A percentile compares a stretch with the other conserved stretches of the same genome.
These are phyloP conservation scores for Drosophila buzzatii DNA, from an alignment of 2,888 invertebrate species.

Conservation along the genomic window DNA sequence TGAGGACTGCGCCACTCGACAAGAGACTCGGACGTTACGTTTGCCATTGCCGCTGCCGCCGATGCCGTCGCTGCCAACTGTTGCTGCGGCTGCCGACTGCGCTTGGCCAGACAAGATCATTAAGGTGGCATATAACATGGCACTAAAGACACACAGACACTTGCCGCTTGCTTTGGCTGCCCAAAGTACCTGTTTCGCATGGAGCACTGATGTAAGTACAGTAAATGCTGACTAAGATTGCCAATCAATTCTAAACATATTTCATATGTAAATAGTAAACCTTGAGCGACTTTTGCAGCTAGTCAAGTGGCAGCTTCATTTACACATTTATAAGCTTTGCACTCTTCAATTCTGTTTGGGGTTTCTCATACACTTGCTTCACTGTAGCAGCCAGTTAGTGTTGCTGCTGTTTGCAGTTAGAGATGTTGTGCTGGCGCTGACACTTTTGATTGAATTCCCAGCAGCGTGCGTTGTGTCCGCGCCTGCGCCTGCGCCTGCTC, in stretches of 20 bases:
- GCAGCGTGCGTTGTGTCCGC: conserved; percentile 64
- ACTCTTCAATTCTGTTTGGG: no score
- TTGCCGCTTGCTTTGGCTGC: conserved; percentile 61
- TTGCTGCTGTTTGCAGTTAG: conserved; percentile 56
- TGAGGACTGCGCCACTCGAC: conserved; percentile 56
- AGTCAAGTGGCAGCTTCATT: not conserved
- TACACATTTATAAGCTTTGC: not conserved
- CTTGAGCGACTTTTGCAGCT: not conserved
- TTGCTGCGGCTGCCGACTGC: conserved; percentile 42
- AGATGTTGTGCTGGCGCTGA: conserved; percentile 75
- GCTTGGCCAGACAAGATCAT: conserved; percentile 82
- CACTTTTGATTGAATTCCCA: conserved; percentile 84
- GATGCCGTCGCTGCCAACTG: conserved; percentile 17
- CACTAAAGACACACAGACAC: conserved; percentile 79
- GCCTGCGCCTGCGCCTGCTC: conserved; percentile 37
- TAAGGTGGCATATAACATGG: conserved; percentile 83
- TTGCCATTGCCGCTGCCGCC: conserved; percentile 27
- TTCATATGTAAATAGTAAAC: not conserved
- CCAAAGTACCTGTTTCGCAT: conserved; percentile 78
- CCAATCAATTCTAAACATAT: not conserved
- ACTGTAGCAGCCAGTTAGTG: conserved; percentile 63
- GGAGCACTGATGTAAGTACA: conserved; percentile 48
- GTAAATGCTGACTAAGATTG: conserved; percentile 22
- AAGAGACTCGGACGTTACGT: conserved; percentile 44
- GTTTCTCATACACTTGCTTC: not conserved